Evolutionary conservation across 2,113 vertebrate genomes (phyloP).

Genomic region (Alethe diademata): DNA sequence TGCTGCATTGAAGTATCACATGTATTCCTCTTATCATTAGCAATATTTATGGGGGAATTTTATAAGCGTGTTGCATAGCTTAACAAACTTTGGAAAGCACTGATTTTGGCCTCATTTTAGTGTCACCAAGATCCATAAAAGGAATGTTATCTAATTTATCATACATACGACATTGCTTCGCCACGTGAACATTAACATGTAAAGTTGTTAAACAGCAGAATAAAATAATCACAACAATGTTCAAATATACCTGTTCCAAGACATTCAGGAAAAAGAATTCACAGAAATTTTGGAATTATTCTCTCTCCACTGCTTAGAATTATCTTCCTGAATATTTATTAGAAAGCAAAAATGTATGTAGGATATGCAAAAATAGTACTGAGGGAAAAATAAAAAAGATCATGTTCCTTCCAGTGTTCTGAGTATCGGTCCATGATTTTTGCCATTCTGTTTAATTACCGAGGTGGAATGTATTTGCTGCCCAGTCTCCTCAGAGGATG

Average conservation of each 20-base stretch:
- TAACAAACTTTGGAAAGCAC: neutral
- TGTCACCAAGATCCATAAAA: neutral
- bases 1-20: neutral
- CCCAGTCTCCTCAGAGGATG: neutral
- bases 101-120: neutral
- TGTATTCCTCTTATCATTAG: neutral
- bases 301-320: neutral
- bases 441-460: neutral
- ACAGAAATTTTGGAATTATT: neutral
- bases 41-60: neutral
- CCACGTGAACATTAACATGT: neutral
- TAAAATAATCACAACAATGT: neutral
- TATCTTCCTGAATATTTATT: neutral
- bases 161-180: neutral
- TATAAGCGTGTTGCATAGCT: neutral
- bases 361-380: neutral
- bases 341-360: neutral
- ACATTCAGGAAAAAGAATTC: neutral
- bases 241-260: neutral
- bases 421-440: neutral
- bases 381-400: neutral
- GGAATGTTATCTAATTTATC: neutral
- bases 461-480: neutral
- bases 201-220: neutral
- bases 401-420: neutral